Base-by-base conservation (phyloP, 2,113 vertebrate species). In the Phylloscopus trochiloides region DNA sequence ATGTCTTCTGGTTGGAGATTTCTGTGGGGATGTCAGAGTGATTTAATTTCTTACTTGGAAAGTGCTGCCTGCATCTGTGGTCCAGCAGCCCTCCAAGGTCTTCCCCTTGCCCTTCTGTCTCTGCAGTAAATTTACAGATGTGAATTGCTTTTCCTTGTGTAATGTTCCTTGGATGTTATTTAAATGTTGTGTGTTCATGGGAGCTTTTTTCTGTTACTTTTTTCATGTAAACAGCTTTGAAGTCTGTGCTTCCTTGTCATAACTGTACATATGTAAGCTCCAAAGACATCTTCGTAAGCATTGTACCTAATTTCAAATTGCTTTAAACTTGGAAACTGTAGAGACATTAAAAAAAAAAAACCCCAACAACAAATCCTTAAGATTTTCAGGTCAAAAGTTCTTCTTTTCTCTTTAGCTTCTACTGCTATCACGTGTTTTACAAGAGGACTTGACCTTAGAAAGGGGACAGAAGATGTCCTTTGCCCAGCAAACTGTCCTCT, bases 401-500 rank as follows among this genome's bases (percentile, higher is more conserved):
- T 94, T 94, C 7, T 55, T 92, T 93, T 95, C 65, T 88, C 92
- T 78, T 84, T 94, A 99, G 98, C 95, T 91, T 92, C 98, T 10
- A 88, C 96, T 31, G 98, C 98, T 26, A 88, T 99, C 87, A 97
- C 97, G 0, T 99, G 99, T 86, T 97, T 89, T 92, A 99, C 98
- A 63, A 98, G 98, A 74, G 99, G 98, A 50, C 97, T 97, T 45
- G 99, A 99, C 95, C 98, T 99, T 82, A 93, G 86, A 67, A 98
- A 98, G 74, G 97, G 98, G 78, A 92, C 81, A 24, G 91, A 93
- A 91, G 96, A 98, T 92, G 98, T 99, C 11, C 94, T 99, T 32
- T 99, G 99, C 86, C 99, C 99, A 42, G 97, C 98, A 5, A 97
- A 96, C 97, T 99, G 99, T 88, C 90, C 96, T 52, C 96, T 96